These are phyloP conservation scores for Megathymus violae DNA, from an alignment of 1,140 invertebrate genomes.

Conservation along the genomic window DNA sequence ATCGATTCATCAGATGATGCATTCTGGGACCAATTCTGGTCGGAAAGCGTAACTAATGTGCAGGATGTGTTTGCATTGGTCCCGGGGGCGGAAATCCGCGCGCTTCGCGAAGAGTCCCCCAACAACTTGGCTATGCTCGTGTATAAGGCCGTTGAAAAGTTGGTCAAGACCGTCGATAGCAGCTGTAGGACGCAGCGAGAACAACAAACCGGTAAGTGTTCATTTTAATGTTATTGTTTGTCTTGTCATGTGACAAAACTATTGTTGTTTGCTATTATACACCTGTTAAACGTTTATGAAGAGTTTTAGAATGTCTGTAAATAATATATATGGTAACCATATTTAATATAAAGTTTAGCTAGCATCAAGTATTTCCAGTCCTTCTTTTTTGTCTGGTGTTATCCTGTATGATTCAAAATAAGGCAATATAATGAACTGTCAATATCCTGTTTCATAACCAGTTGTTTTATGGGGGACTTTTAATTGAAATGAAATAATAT, in stretches of 20 bases:
- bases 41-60: conserved; percentile 95
- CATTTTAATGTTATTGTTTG: not conserved
- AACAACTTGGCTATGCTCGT: conserved; percentile 99
- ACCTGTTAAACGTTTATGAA: not conserved
- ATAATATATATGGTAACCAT: too few relatives aligned
- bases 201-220: conserved; percentile 92
- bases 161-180: conserved; percentile 96
- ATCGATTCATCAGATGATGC: conserved; percentile 95
- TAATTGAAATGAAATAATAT: too few relatives aligned
- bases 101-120: conserved; percentile 97
- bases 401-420: too few relatives aligned
- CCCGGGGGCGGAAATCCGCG: conserved; percentile 96
- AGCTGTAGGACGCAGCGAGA: conserved; percentile 96
- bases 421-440: too few relatives aligned
- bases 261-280: conserved; percentile 2
- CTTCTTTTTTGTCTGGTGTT: too few relatives aligned
- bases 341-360: too few relatives aligned
- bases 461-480: too few relatives aligned
- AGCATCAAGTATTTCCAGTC: too few relatives aligned
- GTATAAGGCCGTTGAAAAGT: conserved; percentile 98
- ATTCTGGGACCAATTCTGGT: conserved; percentile 99
- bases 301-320: too few relatives aligned
- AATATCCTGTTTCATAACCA: too few relatives aligned
- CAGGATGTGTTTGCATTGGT: conserved; percentile 99
- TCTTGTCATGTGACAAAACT: not conserved